phyloP scores from a whole-genome alignment of 2,888 invertebrate genomes.

The Autographa pulchrina region DNA sequence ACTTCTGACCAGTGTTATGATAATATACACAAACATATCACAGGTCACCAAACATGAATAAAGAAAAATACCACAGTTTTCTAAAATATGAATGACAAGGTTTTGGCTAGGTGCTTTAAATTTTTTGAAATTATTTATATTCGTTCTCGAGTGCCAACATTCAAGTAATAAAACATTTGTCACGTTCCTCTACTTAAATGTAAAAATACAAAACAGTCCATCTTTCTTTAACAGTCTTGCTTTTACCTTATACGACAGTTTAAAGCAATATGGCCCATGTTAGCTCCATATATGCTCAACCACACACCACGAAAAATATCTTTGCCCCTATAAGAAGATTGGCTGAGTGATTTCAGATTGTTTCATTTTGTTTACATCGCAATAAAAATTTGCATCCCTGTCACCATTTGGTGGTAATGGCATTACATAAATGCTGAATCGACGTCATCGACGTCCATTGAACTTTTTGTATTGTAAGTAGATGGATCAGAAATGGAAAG shows the following conservation, averaged over 20 bases:
- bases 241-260: constrained; percentile 1
- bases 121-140: too few species aligned
- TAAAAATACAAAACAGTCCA: not conserved
- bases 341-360: not conserved
- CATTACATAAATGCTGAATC: not conserved
- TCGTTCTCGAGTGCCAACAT: not conserved
- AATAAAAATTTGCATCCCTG: not conserved
- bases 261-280: not conserved
- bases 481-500: constrained; percentile 9
- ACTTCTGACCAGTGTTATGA: not conserved
- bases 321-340: not conserved
- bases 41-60: not conserved
- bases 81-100: too few species aligned
- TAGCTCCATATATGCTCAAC: not conserved
- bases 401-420: not conserved
- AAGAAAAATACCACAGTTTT: not conserved
- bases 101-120: too few species aligned
- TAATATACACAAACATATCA: not conserved
- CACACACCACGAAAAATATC: not conserved
- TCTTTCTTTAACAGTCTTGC: not conserved
- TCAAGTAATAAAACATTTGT: not conserved
- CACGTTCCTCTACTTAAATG: not conserved
- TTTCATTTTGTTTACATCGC: constrained; percentile 2
- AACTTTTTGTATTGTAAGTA: constrained; percentile 6
- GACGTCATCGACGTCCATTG: not conserved